phyloP scores from a whole-genome alignment of 2,113 vertebrate species.

The Diglossa brunneiventris region DNA sequence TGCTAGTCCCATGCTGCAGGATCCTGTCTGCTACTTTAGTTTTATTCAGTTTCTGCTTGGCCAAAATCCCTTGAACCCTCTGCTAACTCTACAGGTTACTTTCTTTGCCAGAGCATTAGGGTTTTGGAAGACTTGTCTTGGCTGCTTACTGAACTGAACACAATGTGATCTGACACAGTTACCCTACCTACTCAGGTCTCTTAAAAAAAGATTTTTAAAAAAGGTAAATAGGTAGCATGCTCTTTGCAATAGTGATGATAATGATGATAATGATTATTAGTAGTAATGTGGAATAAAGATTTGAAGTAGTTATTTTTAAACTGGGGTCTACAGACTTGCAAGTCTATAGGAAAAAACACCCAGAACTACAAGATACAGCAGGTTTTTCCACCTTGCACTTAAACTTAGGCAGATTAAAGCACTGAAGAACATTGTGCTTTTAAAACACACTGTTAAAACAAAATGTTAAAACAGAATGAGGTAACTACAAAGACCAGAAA shows the following conservation, averaged over 20 bases:
- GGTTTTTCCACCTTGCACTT: not conserved
- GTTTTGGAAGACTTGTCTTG: not conserved
- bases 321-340: not conserved
- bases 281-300: not conserved
- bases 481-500: not conserved
- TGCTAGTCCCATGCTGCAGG: not conserved
- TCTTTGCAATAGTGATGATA: not conserved
- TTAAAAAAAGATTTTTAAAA: not conserved
- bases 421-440: not conserved
- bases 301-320: not conserved
- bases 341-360: not conserved
- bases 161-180: not conserved
- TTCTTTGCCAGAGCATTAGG: not conserved
- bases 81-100: not conserved
- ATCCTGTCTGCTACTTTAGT: not conserved
- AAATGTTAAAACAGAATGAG: not conserved
- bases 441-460: not conserved
- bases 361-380: not conserved
- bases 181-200: not conserved
- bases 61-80: not conserved
- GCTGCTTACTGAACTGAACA: not conserved
- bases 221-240: not conserved
- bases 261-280: not conserved
- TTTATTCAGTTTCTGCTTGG: not conserved
- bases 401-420: not conserved